These are phyloP conservation scores for Gobiocypris rarus DNA, from an alignment of 2,113 vertebrate genomes.

Conservation along the genomic window DNA sequence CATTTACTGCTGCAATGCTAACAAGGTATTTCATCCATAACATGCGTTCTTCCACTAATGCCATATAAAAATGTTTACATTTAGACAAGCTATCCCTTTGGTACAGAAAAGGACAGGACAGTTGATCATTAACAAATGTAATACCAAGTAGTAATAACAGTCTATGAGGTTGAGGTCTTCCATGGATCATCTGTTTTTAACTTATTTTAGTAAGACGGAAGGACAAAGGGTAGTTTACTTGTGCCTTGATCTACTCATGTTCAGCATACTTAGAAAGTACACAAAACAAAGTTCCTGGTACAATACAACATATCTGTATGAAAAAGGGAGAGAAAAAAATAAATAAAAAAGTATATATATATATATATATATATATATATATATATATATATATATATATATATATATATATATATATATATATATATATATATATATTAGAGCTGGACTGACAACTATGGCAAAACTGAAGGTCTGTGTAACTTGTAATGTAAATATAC, in stretches of 20 bases:
- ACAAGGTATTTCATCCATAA: background rate
- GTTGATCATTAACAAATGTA: constrained; percentile 45
- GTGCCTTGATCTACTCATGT: constrained; percentile 3
- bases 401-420: too few relatives aligned
- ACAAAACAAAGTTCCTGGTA: background rate
- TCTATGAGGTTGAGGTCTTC: constrained; percentile 7
- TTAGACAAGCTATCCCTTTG: constrained; percentile 26
- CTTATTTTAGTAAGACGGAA: constrained; percentile 26
- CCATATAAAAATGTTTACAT: constrained; percentile 10
- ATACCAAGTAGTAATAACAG: constrained; percentile 34
- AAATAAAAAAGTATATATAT: too few relatives aligned
- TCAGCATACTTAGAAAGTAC: background rate
- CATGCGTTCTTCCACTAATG: constrained; percentile 17
- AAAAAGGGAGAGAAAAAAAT: background rate
- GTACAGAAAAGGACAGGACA: constrained; percentile 26
- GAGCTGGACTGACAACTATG: background rate
- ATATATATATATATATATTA: too few relatives aligned
- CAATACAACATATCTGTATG: background rate
- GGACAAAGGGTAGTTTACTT: constrained; percentile 11
- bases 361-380: too few relatives aligned
- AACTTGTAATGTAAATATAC: background rate
- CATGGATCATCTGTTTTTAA: constrained; percentile 23
- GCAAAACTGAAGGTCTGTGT: background rate
- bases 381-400: too few relatives aligned
- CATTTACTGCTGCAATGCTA: background rate